Evolutionary conservation across 2,797 vertebrate genomes (phyloP), one percentile per base, ranked within the genome.

Genomic region (Falco novaeseelandiae): DNA sequence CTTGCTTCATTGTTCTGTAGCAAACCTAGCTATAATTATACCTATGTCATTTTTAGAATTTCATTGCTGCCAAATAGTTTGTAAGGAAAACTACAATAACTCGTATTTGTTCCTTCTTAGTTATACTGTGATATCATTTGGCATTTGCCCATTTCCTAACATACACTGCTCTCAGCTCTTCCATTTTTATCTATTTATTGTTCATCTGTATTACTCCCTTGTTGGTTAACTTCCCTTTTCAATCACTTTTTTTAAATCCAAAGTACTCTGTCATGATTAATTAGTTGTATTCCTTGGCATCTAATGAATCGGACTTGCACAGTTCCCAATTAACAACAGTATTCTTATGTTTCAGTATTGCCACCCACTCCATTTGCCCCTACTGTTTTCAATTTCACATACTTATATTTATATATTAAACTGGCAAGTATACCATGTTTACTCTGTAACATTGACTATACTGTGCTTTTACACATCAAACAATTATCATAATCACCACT

Each of bases 161-260:
- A 48, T 4, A 21, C 21, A 73, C 17, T 14, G 18, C n/a, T 91
- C 29, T 90, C 72, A 71, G 58, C 32, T 92, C 87, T 67, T 83
- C 44, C 29, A 74, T 83, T 96, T 95, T 82, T 74, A 87, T 67
- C 71, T 94, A 79, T 81, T 92, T 67, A 44, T 88, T 46, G 49
- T 59, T 83, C 74, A 82, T 77, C 63, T 55, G 95, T 79, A 80
- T 92, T 88, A 66, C 32, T 81, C 63, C 30, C 36, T 67, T 84
- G 36, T 40, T 91, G 83, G 87, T 80, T 89, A 87, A 91, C 78
- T 89, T 92, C 63, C 57, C 11, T 58, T 85, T 93, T 87, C 54
- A 92, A 82, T 78, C 16, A 55, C 21, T 23, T 73, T 83, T 59
- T 90, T 83, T 65, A 19, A 70, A 85, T 67, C 65, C 49, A 74